These are phyloP conservation scores for Hydrophis major DNA, from an alignment of 2,797 vertebrate genomes.

Conservation along the genomic window DNA sequence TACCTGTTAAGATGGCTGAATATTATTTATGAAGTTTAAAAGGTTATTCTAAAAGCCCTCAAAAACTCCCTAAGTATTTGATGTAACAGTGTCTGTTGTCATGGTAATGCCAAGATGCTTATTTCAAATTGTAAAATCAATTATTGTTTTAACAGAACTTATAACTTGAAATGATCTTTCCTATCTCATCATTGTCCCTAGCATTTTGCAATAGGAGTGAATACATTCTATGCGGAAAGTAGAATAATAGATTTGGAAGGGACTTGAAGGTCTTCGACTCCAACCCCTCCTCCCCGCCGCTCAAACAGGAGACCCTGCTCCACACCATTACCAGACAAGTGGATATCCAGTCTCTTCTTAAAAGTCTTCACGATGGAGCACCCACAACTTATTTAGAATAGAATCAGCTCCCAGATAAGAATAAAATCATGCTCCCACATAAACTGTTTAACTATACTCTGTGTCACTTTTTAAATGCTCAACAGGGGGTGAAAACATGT, in stretches of 20 bases:
- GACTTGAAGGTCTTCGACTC: neutral
- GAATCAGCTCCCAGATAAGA: constrained; percentile 34
- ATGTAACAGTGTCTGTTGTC: neutral
- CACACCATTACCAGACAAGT: neutral
- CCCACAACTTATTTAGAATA: neutral
- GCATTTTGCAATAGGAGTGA: constrained; percentile 40
- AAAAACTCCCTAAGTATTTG: neutral
- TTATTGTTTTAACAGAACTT: neutral
- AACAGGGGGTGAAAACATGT: constrained; percentile 37
- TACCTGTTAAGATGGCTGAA: neutral
- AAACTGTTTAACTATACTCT: constrained; percentile 26
- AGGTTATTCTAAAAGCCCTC: neutral
- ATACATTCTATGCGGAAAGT: constrained; percentile 46
- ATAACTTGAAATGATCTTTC: constrained; percentile 1
- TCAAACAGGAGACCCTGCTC: neutral
- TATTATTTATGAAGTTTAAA: neutral
- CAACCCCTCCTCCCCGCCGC: neutral
- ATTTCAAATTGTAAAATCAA: neutral
- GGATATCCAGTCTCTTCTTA: neutral
- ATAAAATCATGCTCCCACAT: constrained; percentile 34
- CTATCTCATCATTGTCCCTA: constrained; percentile 32
- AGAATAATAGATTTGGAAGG: neutral
- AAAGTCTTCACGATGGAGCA: neutral
- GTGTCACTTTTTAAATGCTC: neutral
- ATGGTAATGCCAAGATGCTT: neutral